Evolutionary conservation across 2,888 invertebrate species (phyloP), one percentile per base, ranked within the genome.

Genomic region (Arctia plantaginis): DNA sequence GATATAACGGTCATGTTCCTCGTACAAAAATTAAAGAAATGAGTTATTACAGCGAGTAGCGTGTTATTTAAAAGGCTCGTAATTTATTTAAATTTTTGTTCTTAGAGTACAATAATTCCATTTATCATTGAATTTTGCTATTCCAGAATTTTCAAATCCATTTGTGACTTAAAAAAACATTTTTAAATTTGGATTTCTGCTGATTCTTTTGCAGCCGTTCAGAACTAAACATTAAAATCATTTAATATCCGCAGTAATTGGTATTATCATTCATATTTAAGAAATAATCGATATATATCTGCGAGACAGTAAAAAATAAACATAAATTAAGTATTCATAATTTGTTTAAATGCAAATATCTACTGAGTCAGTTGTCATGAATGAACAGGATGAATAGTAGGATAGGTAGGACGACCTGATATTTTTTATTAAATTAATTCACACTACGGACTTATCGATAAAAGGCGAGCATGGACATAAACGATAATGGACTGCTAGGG

Each of bases 401-500:
- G 13, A n/a, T 2, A n/a, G 20, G 0, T 55, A 55, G 3, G n/a
- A 12, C 15, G 59, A 3, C 12, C 15, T 27, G 15, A 59, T 27
- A 59, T 59, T 27, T 15, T 4, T 62, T 30, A 30, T 18, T 30
- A 30, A 67, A 47, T 47, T 67, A 67, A 23, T 47, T 30, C 23
- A 18, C 23, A 3, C 12, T 12, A 33, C 33, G 7, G 30, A 47
- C 30, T 30, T 67, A 47, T 47, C 30, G 55, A 55, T 55, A 35
- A 18, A 35, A 55, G 35, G 35, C 69, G n/a, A n/a, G 35, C 69
- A 35, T 55, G 55, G 59, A 44, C 23, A 44, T 70, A 44, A 69
- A 59, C 70, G 64, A 66, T 77, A 76, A 76, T 69, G 33, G 44
- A 47, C n/a, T 66, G 27, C 72, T 30, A 67, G 66, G 67, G 66